Base-by-base conservation (phyloP, 2,888 invertebrate genomes). In the Candidula unifasciata region DNA sequence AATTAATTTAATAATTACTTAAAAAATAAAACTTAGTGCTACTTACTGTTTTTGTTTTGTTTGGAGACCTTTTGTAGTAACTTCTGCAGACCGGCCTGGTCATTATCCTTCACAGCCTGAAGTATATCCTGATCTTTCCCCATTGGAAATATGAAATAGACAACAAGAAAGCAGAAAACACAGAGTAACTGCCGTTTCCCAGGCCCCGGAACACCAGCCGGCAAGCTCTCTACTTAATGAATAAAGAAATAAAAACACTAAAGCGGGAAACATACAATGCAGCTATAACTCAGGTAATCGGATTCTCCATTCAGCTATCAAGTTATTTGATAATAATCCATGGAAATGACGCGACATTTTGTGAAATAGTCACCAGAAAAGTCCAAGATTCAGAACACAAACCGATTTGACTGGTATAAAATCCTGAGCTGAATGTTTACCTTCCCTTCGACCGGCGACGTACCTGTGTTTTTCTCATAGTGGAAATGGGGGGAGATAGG, bases 91-190 rank as follows among this genome's bases (percentile, higher is more conserved):
- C 54, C 37, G 5, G 64, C 37, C 0, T 73, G 73, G 35, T 79
- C 82, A 54, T 73, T 82, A 79, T 79, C 79, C 64, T 79, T 82
- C 18, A 82, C 82, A 18, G 84, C 84, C 66, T 84, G 84, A 68
- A 84, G 74, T 80, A 84, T 84, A 57, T 84, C 84, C 68, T 76
- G 37, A 84, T 84, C 84, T 68, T 84, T 84, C 68, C 80, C 84
- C 84, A 84, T 84, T 74, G 71, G 79, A 52, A 52, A 27, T 44
- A 0, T 2, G 3, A 8, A 21, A n/a, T 37, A 68, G 2, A 18
- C 21, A 30, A 30, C 66, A 44, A 33, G 37, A 8, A 60, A 16
- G 5, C n/a, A 10, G n/a, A 44, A 33, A 30, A 74, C 21, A 21
- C 30, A 30, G 74, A 8, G 30, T 13, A 8, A n/a, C 5, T 52